Percentiles rank a stretch among this genome's conserved stretches.
Conservation (phyloP, 2,113 vertebrate species). For the Gymnarchus niloticus region DNA sequence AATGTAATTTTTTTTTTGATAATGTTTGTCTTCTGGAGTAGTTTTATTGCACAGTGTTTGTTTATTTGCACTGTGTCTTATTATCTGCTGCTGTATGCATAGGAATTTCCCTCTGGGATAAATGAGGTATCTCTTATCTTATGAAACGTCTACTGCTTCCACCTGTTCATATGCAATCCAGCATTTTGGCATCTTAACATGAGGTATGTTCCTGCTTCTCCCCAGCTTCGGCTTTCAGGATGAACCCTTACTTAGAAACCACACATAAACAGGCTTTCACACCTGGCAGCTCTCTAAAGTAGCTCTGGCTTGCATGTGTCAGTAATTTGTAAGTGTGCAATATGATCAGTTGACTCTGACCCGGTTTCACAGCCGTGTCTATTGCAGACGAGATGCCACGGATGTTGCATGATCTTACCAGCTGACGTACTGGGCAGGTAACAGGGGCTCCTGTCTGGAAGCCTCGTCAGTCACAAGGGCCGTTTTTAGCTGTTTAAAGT, state of each 20-base stretch:
- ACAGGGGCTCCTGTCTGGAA: conserved; percentile 62
- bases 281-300: not conserved
- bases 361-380: not conserved
- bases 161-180: no score
- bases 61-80: no score
- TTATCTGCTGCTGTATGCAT: no score
- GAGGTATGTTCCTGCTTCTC: not conserved
- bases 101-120: no score
- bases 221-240: not conserved
- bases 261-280: not conserved
- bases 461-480: conserved; percentile 59
- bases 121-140: no score
- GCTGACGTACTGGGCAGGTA: conserved; percentile 58
- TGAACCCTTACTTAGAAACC: not conserved
- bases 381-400: not conserved
- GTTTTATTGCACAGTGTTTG: no score
- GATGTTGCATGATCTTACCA: conserved; percentile 55
- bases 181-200: no score
- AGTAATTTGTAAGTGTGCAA: not conserved
- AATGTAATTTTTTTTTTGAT: no score
- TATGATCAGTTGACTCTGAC: not conserved
- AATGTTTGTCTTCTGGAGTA: no score
- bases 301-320: not conserved
- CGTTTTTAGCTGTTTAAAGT: conserved; percentile 71
- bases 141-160: no score